phyloP scores from a whole-genome alignment of 2,113 vertebrate genomes.

The Cettia cetti region DNA sequence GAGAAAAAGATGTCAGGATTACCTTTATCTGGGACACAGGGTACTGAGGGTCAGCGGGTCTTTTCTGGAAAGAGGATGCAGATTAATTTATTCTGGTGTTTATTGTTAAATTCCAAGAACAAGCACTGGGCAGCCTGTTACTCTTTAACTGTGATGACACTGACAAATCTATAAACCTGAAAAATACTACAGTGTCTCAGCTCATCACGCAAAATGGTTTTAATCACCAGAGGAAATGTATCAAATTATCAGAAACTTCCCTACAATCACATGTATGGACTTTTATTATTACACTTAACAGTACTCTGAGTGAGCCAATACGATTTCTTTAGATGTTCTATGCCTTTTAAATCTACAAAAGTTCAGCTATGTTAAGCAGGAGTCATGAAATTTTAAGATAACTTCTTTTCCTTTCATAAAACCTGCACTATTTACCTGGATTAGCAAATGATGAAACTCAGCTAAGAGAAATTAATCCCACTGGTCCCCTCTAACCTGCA shows the following conservation, averaged over 20 bases:
- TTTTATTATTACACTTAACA: background rate
- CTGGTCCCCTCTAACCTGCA: background rate
- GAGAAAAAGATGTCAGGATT: background rate
- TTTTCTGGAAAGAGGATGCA: background rate
- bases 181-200: background rate
- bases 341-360: background rate
- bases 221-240: background rate
- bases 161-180: background rate
- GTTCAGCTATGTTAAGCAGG: background rate
- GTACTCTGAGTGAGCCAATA: background rate
- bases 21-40: background rate
- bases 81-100: background rate
- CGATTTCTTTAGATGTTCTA: fast-evolving
- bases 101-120: background rate
- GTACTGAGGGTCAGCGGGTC: background rate
- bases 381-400: background rate
- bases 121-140: background rate
- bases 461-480: background rate
- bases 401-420: background rate
- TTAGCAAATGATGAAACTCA: background rate
- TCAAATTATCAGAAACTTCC: background rate
- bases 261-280: background rate
- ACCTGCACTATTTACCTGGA: background rate
- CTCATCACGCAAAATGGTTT: background rate
- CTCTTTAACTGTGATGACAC: background rate